phyloP scores from a whole-genome alignment of 2,888 invertebrate species.

The Amaurobius ferox region DNA sequence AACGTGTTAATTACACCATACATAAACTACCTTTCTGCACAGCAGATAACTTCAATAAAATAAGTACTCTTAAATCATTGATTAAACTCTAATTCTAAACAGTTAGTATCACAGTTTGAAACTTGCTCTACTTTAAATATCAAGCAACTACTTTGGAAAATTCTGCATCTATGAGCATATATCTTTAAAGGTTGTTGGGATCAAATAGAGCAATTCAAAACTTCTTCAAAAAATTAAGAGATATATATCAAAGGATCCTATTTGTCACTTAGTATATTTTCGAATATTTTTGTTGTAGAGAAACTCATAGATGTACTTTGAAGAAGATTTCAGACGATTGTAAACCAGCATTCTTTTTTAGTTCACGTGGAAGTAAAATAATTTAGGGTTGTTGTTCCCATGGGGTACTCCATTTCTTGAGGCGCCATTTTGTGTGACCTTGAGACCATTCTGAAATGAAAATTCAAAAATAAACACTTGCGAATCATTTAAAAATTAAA shows the following conservation, averaged over 20 bases:
- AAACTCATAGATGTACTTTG: not conserved
- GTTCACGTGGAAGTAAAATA: not conserved
- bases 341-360: not conserved
- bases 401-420: not conserved
- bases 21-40: not conserved
- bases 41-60: not conserved
- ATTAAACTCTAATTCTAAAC: not conserved
- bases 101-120: not conserved
- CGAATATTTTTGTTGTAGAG: too few species aligned
- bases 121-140: not conserved
- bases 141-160: not conserved
- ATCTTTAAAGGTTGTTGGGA: not conserved
- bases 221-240: too few species aligned
- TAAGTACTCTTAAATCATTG: not conserved
- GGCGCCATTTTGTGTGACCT: not conserved
- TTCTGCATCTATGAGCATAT: not conserved
- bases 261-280: too few species aligned
- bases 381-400: not conserved
- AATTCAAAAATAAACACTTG: too few species aligned
- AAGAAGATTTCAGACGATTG: not conserved
- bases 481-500: too few species aligned
- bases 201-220: too few species aligned
- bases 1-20: not conserved
- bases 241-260: too few species aligned
- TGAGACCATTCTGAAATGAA: not conserved